These are phyloP conservation scores for Astreopora myriophthalma DNA, from an alignment of 64 coral and sea anemone species.

Conservation along the genomic window DNA sequence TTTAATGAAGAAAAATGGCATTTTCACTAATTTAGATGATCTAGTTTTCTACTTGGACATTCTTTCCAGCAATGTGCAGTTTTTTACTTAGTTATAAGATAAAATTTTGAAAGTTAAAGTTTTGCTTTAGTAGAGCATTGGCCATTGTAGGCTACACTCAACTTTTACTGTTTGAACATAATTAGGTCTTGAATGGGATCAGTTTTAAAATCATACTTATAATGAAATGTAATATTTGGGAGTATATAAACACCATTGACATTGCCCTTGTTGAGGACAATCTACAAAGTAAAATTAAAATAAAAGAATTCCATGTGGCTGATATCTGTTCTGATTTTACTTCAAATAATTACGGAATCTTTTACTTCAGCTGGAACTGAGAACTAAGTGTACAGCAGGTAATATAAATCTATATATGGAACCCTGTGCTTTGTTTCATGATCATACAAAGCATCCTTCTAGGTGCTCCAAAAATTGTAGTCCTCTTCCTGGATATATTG, in stretches of 20 bases:
- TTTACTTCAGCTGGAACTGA: background rate
- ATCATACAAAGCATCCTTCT: background rate
- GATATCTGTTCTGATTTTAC: background rate
- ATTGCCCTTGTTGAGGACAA: background rate
- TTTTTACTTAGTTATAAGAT: background rate
- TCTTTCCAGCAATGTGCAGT: background rate
- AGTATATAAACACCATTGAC: background rate
- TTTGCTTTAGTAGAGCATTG: constrained; percentile 1
- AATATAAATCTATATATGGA: background rate
- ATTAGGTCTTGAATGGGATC: background rate
- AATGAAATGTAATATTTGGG: background rate
- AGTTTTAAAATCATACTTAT: background rate
- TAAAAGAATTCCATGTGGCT: background rate
- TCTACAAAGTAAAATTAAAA: background rate
- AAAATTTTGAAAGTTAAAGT: background rate
- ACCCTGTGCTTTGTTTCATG: background rate
- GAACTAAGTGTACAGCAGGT: background rate
- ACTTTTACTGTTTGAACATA: background rate
- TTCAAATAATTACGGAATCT: background rate
- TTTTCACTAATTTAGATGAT: background rate
- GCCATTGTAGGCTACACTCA: background rate
- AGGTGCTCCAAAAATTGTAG: background rate
- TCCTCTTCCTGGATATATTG: background rate
- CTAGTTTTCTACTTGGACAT: background rate
- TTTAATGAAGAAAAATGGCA: background rate